These are phyloP conservation scores for Brachionus asplanchnoidis DNA, from an alignment of 1,140 invertebrate genomes.

Conservation along the genomic window DNA sequence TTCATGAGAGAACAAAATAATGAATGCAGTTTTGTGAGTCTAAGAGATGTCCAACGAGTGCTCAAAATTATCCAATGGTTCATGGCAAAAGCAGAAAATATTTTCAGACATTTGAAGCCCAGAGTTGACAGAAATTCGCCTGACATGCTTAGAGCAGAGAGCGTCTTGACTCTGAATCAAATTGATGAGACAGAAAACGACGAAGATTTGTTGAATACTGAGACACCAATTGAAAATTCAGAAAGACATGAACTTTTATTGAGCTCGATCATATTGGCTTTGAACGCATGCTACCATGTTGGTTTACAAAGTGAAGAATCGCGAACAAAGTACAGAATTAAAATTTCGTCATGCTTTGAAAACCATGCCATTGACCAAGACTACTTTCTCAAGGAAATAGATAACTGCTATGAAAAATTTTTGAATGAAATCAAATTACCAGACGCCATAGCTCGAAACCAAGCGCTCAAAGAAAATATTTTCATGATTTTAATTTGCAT, in stretches of 20 bases:
- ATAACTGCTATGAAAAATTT: conserved; percentile 49
- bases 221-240: not conserved
- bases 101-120: not conserved
- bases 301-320: conserved; percentile 39
- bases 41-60: conserved; percentile 51
- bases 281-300: conserved; percentile 44
- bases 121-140: not conserved
- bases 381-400: not conserved
- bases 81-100: not conserved
- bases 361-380: not conserved
- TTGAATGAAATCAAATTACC: conserved; percentile 46
- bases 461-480: conserved; percentile 51
- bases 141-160: not conserved
- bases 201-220: not conserved
- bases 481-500: conserved; percentile 53
- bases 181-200: not conserved
- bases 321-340: conserved; percentile 42
- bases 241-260: not conserved
- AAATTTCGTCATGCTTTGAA: conserved; percentile 38
- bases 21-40: conserved; percentile 54
- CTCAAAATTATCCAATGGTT: conserved; percentile 44
- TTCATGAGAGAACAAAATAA: conserved; percentile 51
- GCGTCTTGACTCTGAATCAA: not conserved
- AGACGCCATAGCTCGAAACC: conserved; percentile 50
- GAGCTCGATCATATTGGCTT: conserved; percentile 43